phyloP scores from a whole-genome alignment of 2,113 vertebrate species.

The Actenoides lindsayi region DNA sequence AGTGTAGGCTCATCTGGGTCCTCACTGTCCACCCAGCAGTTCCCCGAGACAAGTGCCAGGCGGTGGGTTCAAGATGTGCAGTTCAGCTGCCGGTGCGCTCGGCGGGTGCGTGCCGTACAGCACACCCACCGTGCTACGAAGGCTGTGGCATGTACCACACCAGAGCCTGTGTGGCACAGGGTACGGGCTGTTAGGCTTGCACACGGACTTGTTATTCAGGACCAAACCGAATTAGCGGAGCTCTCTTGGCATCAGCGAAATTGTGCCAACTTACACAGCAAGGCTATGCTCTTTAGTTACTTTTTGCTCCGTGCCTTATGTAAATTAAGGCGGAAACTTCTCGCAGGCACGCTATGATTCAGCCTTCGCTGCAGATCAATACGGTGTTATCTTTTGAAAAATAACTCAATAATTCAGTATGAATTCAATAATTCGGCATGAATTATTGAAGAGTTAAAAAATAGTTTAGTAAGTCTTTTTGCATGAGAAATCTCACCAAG shows the following conservation, averaged over 20 bases:
- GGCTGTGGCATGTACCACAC: too few species aligned
- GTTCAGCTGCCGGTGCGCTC: not conserved
- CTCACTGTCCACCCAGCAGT: not conserved
- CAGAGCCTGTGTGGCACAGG: not conserved
- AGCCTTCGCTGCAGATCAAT: not conserved
- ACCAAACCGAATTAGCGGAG: not conserved
- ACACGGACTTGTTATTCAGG: not conserved
- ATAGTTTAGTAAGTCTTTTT: not conserved
- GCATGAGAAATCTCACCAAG: not conserved
- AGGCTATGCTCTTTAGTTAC: not conserved
- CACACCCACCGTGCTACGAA: too few species aligned
- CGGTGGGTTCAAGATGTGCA: not conserved
- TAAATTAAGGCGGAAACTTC: not conserved
- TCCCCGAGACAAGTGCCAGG: not conserved
- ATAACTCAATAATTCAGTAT: not conserved
- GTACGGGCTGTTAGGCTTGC: fast-evolving
- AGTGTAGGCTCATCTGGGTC: not conserved
- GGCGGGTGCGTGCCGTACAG: fast-evolving
- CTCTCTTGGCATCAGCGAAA: not conserved
- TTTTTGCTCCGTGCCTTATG: not conserved
- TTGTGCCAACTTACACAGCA: fast-evolving
- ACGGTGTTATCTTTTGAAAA: not conserved
- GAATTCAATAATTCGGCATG: not conserved
- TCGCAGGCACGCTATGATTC: not conserved
- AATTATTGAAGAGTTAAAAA: not conserved